These are phyloP conservation scores for Capitulum mitella DNA, from an alignment of 2,888 invertebrate genomes.

Conservation along the genomic window DNA sequence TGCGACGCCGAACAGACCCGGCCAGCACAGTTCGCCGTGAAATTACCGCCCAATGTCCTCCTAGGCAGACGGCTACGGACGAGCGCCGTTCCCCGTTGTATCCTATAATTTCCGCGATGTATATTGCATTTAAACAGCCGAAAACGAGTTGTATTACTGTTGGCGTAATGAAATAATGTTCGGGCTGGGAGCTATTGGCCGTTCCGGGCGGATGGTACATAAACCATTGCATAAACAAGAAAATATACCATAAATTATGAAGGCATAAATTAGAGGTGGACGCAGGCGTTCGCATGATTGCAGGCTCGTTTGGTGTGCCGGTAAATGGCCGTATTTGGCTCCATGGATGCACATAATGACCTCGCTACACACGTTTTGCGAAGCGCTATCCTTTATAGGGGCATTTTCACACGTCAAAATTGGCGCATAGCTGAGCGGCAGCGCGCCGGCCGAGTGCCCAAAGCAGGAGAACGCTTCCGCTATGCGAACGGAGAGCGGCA, in stretches of 20 bases:
- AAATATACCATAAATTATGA: neutral
- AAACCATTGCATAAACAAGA: slow-evolving; percentile 24
- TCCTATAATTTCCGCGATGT: neutral
- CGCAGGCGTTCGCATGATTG: neutral
- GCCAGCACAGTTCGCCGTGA: no score
- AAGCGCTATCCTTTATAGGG: neutral
- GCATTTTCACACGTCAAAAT: neutral
- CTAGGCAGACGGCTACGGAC: neutral
- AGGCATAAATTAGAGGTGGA: slow-evolving; percentile 2
- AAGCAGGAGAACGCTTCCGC: no score
- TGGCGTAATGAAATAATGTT: slow-evolving; percentile 1
- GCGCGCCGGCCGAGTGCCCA: no score
- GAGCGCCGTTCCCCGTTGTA: no score
- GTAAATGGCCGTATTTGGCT: neutral
- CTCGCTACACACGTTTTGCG: neutral
- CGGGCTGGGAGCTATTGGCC: neutral
- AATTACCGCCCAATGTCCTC: neutral
- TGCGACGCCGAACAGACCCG: no score
- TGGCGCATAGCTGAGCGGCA: neutral
- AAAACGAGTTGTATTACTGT: slow-evolving; percentile 11
- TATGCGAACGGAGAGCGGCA: no score
- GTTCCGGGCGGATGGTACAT: neutral
- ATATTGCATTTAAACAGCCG: neutral
- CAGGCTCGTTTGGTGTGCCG: neutral
- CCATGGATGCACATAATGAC: neutral